A percentile compares a stretch with the other conserved stretches of the same genome.
phyloP scores from a whole-genome alignment of 2,797 vertebrate species.

The Hipposideros larvatus region DNA sequence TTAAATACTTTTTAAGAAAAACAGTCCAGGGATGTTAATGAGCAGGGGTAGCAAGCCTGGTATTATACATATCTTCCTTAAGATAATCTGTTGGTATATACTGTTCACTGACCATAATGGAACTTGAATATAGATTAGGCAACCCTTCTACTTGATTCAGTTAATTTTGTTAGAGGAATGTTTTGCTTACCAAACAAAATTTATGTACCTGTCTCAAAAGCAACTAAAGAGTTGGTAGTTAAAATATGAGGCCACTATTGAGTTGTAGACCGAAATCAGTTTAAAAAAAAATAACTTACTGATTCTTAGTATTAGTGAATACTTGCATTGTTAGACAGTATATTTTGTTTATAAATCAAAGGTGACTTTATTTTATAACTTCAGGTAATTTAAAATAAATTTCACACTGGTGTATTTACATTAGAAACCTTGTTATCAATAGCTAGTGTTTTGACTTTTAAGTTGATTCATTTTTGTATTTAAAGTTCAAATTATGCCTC shows the following conservation, averaged over 20 bases:
- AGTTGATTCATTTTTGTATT: constrained; percentile 28
- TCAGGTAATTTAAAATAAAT: background rate
- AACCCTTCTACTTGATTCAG: background rate
- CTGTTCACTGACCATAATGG: background rate
- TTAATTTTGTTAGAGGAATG: background rate
- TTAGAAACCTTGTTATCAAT: background rate
- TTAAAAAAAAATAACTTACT: background rate
- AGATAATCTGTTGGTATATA: background rate
- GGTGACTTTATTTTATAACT: background rate
- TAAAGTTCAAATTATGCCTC: background rate
- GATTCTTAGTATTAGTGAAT: background rate
- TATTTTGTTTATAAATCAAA: constrained; percentile 53
- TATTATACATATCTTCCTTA: background rate
- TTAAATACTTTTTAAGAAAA: background rate
- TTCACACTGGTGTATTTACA: background rate
- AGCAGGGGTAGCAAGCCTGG: background rate
- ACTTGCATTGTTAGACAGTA: background rate
- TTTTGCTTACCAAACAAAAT: background rate
- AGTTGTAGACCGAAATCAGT: background rate
- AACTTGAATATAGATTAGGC: background rate
- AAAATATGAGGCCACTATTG: background rate
- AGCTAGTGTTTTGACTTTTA: constrained; percentile 12
- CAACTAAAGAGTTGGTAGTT: background rate
- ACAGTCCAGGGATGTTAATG: constrained; percentile 12
- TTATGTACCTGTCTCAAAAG: background rate